Evolutionary conservation across 2,888 invertebrate species (phyloP).

Genomic region (Glaucopsyche alexis): DNA sequence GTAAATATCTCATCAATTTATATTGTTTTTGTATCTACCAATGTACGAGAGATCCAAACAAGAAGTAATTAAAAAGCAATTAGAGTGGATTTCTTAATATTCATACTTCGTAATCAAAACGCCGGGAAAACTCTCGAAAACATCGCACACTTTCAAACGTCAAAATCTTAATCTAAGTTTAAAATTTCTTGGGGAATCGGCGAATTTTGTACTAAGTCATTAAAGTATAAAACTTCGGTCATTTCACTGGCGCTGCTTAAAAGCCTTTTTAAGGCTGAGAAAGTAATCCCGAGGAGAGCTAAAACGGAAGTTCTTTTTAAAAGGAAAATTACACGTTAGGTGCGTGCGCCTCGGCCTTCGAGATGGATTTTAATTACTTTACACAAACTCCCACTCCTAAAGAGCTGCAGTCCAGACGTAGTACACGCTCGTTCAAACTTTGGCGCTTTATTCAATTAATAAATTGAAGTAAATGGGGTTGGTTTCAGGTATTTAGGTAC

Average conservation of each 20-base stretch:
- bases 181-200: constrained; percentile 78
- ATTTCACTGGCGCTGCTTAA: constrained; percentile 79
- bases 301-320: constrained; percentile 79
- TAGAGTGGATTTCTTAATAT: constrained; percentile 71
- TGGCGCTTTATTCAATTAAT: not conserved
- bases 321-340: constrained; percentile 79
- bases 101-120: constrained; percentile 66
- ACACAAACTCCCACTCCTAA: constrained; percentile 71
- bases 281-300: constrained; percentile 79
- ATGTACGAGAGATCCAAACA: not conserved
- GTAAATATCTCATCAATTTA: not conserved
- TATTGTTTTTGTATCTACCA: not conserved
- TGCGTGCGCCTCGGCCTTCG: constrained; percentile 59
- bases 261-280: constrained; percentile 78
- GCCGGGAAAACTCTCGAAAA: constrained; percentile 64
- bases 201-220: constrained; percentile 80
- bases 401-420: constrained; percentile 37
- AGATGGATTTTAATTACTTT: constrained; percentile 79
- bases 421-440: not conserved
- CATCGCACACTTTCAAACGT: constrained; percentile 73
- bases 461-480: not conserved
- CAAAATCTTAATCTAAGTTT: constrained; percentile 80
- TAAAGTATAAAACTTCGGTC: constrained; percentile 80
- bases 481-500: not conserved
- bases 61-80: constrained; percentile 78